Conservation (phyloP, 2,113 vertebrate species). For the Silurus asotus region DNA sequence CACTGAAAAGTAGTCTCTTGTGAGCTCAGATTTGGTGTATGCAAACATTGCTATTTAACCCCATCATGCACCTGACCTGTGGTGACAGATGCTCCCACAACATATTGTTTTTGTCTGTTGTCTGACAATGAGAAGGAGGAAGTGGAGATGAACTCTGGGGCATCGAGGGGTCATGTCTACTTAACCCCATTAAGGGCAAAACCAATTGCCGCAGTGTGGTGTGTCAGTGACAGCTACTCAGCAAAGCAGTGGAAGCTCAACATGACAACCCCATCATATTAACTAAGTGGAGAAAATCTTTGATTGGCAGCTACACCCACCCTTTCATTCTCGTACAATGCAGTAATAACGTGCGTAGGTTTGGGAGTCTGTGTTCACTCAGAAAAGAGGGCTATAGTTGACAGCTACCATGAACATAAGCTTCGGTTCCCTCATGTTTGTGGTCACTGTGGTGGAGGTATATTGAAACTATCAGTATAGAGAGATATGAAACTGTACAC, state of each 20-base stretch:
- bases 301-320: constrained; percentile 61
- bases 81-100: constrained; percentile 63
- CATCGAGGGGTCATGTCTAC: constrained; percentile 72
- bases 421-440: constrained; percentile 47
- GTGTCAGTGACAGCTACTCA: constrained; percentile 64
- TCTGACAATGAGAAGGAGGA: constrained; percentile 70
- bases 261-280: constrained; percentile 70
- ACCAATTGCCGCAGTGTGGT: constrained; percentile 71
- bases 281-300: constrained; percentile 49
- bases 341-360: constrained; percentile 24
- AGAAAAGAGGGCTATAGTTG: constrained; percentile 47
- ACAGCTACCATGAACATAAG: constrained; percentile 51
- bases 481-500: constrained; percentile 1
- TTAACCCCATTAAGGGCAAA: constrained; percentile 69
- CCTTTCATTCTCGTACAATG: constrained; percentile 61
- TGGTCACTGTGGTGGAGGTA: constrained; percentile 11
- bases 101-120: constrained; percentile 63
- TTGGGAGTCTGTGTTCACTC: constrained; percentile 32
- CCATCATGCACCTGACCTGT: constrained; percentile 46
- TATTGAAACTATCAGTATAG: constrained; percentile 33
- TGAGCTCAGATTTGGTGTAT: constrained; percentile 48
- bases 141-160: constrained; percentile 71
- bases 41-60: constrained; percentile 62
- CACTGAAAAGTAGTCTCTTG: neutral
- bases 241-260: constrained; percentile 61